Evolutionary conservation across 2,113 vertebrate genomes (phyloP).

Genomic region (Urocitellus parryii): DNA sequence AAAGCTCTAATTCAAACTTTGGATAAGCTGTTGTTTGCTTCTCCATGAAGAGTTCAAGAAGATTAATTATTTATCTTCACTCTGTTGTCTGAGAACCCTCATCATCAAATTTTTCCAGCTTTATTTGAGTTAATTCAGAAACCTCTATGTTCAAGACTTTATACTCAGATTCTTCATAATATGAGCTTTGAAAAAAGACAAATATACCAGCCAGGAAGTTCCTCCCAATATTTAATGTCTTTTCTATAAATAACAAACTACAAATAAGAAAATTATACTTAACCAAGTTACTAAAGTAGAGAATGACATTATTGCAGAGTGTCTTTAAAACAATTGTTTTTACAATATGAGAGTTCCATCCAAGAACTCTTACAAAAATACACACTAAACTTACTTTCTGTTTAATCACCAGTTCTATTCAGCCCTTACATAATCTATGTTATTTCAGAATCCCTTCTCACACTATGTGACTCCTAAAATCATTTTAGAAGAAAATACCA

Average conservation of each 20-base stretch:
- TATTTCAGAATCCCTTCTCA: background rate
- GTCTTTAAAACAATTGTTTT: background rate
- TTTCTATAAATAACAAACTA: background rate
- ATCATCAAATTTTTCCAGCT: background rate
- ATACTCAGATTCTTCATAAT: conserved; percentile 19
- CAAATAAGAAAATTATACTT: conserved; percentile 6
- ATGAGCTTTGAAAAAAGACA: background rate
- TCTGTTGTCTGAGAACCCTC: background rate
- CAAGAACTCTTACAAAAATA: background rate
- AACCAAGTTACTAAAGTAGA: background rate
- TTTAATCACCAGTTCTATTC: background rate
- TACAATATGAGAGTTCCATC: background rate
- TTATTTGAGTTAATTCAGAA: conserved; percentile 50
- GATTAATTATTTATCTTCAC: background rate
- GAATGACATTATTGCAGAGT: background rate
- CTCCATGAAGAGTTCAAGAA: background rate
- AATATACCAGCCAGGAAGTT: background rate
- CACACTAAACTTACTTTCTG: background rate
- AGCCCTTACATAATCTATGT: background rate
- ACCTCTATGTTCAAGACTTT: background rate
- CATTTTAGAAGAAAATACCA: background rate
- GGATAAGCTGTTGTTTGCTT: conserved; percentile 18
- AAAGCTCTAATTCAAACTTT: conserved; percentile 26
- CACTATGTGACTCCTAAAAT: background rate
- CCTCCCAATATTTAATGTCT: background rate